These are phyloP conservation scores for Aurelia aurita DNA, from an alignment of 30 jellyfish, hydroid and myxozoan genomes.

Conservation along the genomic window DNA sequence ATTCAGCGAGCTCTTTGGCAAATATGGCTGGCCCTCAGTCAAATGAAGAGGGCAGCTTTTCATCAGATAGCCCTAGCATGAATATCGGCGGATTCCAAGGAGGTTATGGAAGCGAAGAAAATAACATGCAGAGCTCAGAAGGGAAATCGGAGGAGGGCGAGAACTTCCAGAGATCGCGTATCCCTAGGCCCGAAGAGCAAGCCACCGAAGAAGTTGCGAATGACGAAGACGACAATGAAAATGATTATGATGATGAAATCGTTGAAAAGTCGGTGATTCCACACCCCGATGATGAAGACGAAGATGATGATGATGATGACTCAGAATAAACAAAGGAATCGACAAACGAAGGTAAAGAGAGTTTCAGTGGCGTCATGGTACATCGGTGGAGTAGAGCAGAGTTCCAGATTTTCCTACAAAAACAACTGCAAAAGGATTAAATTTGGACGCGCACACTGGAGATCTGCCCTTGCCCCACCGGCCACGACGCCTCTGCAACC, in stretches of 20 bases:
- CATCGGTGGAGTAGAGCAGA: conserved; percentile 14
- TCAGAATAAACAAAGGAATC: conserved; percentile 25
- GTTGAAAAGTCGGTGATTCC: conserved; percentile 58
- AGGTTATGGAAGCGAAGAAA: conserved; percentile 66
- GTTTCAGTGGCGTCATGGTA: background rate
- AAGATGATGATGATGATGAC: conserved; percentile 63
- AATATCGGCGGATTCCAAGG: conserved; percentile 96
- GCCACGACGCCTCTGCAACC: conserved; percentile 12
- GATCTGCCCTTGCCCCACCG: conserved; percentile 2
- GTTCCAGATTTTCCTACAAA: too few species aligned
- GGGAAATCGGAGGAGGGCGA: conserved; percentile 70
- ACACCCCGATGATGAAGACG: conserved; percentile 76
- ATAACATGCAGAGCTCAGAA: conserved; percentile 59
- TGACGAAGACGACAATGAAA: conserved; percentile 33
- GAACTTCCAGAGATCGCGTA: conserved; percentile 81
- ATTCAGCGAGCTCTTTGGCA: conserved; percentile 41
- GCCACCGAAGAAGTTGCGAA: conserved; percentile 47
- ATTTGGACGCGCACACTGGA: too few species aligned
- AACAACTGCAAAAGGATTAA: too few species aligned
- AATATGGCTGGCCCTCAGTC: conserved; percentile 62
- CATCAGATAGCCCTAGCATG: conserved; percentile 95
- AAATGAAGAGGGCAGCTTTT: conserved; percentile 72
- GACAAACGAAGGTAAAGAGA: conserved; percentile 35
- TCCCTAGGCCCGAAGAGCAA: conserved; percentile 77
- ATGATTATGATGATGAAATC: conserved; percentile 64